Conservation (phyloP, 2,113 vertebrate genomes). For the Thermophis baileyi region DNA sequence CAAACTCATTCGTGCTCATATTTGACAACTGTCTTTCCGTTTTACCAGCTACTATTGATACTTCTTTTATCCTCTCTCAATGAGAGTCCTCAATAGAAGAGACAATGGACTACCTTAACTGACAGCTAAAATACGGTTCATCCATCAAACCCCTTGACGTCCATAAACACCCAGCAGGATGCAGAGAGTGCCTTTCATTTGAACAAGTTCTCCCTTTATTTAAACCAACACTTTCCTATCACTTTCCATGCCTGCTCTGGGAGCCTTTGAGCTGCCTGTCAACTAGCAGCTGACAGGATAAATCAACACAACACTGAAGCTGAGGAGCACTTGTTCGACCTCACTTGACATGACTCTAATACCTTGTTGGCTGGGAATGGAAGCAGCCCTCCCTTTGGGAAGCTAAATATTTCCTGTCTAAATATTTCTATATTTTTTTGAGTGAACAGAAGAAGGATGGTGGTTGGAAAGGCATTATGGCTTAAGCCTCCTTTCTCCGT, state of each 20-base stretch:
- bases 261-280: constrained; percentile 17
- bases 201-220: constrained; percentile 11
- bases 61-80: neutral
- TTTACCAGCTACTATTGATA: neutral
- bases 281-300: constrained; percentile 55
- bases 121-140: constrained; percentile 27
- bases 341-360: constrained; percentile 60
- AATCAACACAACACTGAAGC: constrained; percentile 43
- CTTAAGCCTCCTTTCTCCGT: neutral
- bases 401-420: constrained; percentile 57
- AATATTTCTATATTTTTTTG: constrained; percentile 56
- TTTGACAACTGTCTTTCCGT: neutral
- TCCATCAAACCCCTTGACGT: constrained; percentile 30
- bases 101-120: constrained; percentile 19
- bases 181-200: constrained; percentile 24
- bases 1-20: neutral
- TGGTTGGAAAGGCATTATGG: constrained; percentile 52
- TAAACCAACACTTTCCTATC: constrained; percentile 12
- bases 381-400: constrained; percentile 46
- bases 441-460: constrained; percentile 31
- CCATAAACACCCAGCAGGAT: constrained; percentile 50
- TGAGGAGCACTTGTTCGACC: constrained; percentile 55
- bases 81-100: constrained; percentile 21
- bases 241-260: constrained; percentile 20
- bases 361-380: constrained; percentile 8